These are phyloP conservation scores for Cataglyphis livida DNA, from an alignment of 2,888 invertebrate species.

Conservation along the genomic window DNA sequence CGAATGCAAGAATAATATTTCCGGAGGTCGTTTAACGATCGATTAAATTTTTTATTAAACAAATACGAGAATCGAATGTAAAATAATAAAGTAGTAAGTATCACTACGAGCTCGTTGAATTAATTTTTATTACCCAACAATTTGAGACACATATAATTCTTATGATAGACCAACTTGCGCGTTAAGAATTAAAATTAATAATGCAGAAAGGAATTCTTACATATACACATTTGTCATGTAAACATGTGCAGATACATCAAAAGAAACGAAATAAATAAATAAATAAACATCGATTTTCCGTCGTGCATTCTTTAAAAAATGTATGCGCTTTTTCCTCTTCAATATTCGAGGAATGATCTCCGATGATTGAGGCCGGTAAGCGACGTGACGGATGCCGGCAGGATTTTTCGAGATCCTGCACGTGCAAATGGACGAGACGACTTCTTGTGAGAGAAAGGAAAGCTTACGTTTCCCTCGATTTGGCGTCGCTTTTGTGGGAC, in stretches of 20 bases:
- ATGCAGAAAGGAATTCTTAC: background rate
- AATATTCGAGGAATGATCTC: background rate
- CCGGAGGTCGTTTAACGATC: constrained; percentile 25
- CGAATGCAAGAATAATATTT: constrained; percentile 43
- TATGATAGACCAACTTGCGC: background rate
- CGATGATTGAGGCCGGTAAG: background rate
- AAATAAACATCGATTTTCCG: too few relatives aligned
- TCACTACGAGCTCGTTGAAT: background rate
- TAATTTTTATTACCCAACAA: constrained; percentile 11
- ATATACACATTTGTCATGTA: too few relatives aligned
- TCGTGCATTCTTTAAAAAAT: background rate
- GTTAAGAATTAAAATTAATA: background rate
- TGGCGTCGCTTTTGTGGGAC: constrained; percentile 76
- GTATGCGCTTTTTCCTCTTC: background rate
- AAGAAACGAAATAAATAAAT: too few relatives aligned
- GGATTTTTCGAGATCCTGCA: constrained; percentile 7
- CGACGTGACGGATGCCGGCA: background rate
- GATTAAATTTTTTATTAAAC: constrained; percentile 29
- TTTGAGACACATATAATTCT: background rate
- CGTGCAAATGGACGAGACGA: constrained; percentile 10
- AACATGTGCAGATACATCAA: too few relatives aligned
- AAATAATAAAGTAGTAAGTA: background rate
- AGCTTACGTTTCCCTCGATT: constrained; percentile 69
- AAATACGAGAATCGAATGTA: background rate
- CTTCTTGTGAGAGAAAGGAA: constrained; percentile 76